A percentile compares a stretch with the other conserved stretches of the same genome.
Evolutionary conservation across 23 tunicate species (phyloP).

Genomic region (Styela plicata): DNA sequence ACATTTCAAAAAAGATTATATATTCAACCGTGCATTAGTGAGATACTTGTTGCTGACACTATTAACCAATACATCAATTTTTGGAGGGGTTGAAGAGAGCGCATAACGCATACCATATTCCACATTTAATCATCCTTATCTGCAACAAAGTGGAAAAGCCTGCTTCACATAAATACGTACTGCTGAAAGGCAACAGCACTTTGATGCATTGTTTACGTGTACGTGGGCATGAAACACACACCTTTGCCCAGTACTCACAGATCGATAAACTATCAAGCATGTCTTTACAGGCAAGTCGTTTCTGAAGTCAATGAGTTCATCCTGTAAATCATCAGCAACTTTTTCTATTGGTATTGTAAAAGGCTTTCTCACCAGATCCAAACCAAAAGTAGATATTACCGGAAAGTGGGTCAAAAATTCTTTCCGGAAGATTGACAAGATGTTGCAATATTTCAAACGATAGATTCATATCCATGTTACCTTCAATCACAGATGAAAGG

Average conservation of each 20-base stretch:
- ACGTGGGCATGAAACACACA: slow-evolving; percentile 56
- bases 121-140: slow-evolving; percentile 11
- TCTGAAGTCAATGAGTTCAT: slow-evolving; percentile 41
- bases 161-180: slow-evolving; percentile 55
- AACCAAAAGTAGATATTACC: slow-evolving; percentile 23
- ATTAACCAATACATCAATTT: slow-evolving; percentile 10
- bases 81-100: slow-evolving; percentile 16
- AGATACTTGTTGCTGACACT: slow-evolving; percentile 48
- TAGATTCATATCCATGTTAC: slow-evolving; percentile 12
- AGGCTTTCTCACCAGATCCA: slow-evolving; percentile 50
- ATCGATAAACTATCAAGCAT: slow-evolving; percentile 35
- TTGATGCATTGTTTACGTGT: slow-evolving; percentile 58
- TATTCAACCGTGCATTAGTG: slow-evolving; percentile 44
- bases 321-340: slow-evolving; percentile 35
- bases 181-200: slow-evolving; percentile 54
- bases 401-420: slow-evolving; percentile 39
- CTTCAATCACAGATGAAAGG: slow-evolving; percentile 31
- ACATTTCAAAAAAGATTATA: slow-evolving; percentile 33
- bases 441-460: slow-evolving; percentile 30
- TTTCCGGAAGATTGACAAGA: slow-evolving; percentile 26
- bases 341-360: slow-evolving; percentile 29
- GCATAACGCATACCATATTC: slow-evolving; percentile 8
- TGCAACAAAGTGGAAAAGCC: slow-evolving; percentile 57
- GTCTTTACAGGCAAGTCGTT: slow-evolving; percentile 38
- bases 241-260: slow-evolving; percentile 51